These are phyloP conservation scores for Antrozous pallidus DNA, from an alignment of 2,797 vertebrate genomes.

Conservation along the genomic window DNA sequence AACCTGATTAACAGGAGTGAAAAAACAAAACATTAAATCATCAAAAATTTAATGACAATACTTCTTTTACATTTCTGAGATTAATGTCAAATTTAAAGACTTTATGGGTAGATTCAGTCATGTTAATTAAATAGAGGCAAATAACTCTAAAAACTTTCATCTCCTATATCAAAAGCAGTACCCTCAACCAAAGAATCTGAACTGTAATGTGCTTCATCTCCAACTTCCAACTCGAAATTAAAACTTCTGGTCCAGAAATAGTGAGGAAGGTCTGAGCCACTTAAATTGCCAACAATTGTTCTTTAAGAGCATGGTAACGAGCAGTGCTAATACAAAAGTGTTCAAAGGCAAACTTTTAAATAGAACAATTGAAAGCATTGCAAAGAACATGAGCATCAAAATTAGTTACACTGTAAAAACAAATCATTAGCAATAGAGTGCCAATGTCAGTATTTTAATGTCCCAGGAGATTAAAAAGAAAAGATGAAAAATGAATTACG, in stretches of 20 bases:
- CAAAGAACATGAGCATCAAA: not conserved
- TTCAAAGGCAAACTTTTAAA: not conserved
- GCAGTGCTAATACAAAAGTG: not conserved
- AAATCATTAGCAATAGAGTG: not conserved
- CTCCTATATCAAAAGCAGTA: not conserved
- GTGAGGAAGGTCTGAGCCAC: not conserved
- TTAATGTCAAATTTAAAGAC: constrained; percentile 39
- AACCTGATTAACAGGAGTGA: constrained; percentile 85
- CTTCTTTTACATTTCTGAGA: constrained; percentile 37
- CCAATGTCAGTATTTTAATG: not conserved
- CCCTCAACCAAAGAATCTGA: not conserved
- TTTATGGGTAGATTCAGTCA: not conserved
- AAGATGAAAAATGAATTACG: not conserved
- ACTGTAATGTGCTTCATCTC: not conserved
- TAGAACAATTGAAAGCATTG: not conserved
- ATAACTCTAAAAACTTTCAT: not conserved
- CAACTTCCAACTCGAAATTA: not conserved
- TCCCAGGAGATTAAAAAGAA: not conserved
- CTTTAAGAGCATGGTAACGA: not conserved
- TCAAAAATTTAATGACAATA: constrained; percentile 23
- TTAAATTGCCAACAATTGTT: not conserved
- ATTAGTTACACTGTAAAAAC: not conserved
- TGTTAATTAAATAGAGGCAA: not conserved
- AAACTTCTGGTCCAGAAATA: not conserved
- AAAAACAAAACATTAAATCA: constrained; percentile 59